Conservation (phyloP, 2,888 invertebrate genomes). For the Seira ritae region DNA sequence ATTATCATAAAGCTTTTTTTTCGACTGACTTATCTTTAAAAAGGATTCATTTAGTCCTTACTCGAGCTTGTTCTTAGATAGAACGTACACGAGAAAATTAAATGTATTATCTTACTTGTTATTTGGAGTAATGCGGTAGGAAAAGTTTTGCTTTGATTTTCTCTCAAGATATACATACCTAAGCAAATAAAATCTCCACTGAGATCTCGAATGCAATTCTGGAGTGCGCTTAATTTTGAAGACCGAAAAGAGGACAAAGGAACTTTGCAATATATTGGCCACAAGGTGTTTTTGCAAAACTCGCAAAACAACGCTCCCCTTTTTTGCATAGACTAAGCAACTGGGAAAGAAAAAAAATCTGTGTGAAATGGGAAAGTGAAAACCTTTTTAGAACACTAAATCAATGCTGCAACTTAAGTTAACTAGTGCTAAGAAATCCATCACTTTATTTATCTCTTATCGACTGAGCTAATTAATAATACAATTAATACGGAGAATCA, state of each 20-base stretch:
- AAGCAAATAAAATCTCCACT: background rate
- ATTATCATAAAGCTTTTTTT: too few species aligned
- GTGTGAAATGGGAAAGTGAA: background rate
- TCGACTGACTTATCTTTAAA: too few species aligned
- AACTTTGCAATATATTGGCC: constrained; percentile 26
- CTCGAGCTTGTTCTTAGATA: too few species aligned
- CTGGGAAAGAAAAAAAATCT: background rate
- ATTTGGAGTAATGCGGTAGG: background rate
- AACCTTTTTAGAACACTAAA: background rate
- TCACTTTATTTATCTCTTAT: background rate
- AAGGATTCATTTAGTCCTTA: too few species aligned
- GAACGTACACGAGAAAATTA: too few species aligned
- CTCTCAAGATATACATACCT: background rate
- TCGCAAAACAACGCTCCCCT: background rate
- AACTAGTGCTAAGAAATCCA: background rate
- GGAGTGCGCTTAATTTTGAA: background rate
- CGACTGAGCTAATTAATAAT: background rate
- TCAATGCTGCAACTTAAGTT: background rate
- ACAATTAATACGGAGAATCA: background rate
- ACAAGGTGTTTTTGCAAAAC: background rate
- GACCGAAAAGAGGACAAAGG: constrained; percentile 18
- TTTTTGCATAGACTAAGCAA: background rate
- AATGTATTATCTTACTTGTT: background rate
- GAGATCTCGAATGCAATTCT: background rate
- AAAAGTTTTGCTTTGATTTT: background rate